Base-by-base conservation (phyloP, 2,888 invertebrate species). In the Tachina fera region DNA sequence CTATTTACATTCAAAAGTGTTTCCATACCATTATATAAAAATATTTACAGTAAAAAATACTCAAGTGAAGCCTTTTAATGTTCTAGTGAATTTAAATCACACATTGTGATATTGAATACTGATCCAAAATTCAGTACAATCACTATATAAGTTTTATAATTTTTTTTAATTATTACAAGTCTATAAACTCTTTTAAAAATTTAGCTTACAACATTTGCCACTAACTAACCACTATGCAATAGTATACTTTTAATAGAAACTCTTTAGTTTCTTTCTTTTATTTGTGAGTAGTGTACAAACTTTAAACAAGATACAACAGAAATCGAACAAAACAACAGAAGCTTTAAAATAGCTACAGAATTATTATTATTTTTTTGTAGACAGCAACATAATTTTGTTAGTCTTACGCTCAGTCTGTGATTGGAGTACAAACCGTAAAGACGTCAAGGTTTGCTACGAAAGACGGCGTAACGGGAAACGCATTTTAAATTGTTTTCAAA, bases 361-460 rank as follows among this genome's bases (percentile, higher is more conserved):
- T 83, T 75, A 83, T 76, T 79, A 68, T 51, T 53, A 47, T 74
- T 81, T 80, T 45, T 49, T 71, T 83, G 60, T 78, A 67, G 77
- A 67, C 84, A 76, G 79, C 72, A 76, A 68, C 76, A 83, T 80
- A 80, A 56, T 60, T 79, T 83, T 80, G 65, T 72, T 76, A 41
- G 60, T 80, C 83, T 71, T 67, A 83, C 68, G 86, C 79, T 86
- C 86, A 86, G 86, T 86, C 83, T 86, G 86, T 76, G 86, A 80
- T 79, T 86, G 86, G 83, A 83, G 71, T 86, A 86, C 75, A 76
- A 86, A 63, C 79, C 83, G 79, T 86, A 79, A 86, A 86, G 86
- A 86, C 86, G 72, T 84, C 75, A 75, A 83, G 83, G 72, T 79
- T 86, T 86, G 47, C 58, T 72, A 80, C 61, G 61, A 83, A 76